phyloP scores from a whole-genome alignment of 2,113 vertebrate species.

The Tonatia bakeri region DNA sequence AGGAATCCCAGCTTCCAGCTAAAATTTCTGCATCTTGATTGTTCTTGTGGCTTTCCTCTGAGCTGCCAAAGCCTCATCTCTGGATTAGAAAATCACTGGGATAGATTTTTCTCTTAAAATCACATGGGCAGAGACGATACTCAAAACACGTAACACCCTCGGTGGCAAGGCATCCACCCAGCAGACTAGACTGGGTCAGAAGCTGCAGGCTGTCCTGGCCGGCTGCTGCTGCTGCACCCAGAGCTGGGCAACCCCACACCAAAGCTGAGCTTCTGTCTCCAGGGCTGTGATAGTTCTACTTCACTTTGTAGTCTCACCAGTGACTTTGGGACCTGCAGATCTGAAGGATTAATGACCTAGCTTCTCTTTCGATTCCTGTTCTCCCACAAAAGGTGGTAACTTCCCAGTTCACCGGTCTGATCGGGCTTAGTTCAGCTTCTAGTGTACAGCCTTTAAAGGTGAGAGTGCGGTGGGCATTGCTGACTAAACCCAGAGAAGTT shows the following conservation, averaged over 20 bases:
- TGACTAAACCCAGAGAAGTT: neutral
- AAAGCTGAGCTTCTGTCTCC: neutral
- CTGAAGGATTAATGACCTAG: neutral
- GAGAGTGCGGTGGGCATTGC: neutral
- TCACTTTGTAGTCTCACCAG: neutral
- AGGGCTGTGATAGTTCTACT: neutral
- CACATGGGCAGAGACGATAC: neutral
- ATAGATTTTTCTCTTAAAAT: neutral
- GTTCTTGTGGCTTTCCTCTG: neutral
- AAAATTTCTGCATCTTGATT: neutral
- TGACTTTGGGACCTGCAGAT: neutral
- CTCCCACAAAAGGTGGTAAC: neutral
- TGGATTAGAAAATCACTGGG: neutral
- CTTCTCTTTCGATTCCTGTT: neutral
- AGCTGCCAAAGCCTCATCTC: neutral
- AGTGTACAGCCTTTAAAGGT: neutral
- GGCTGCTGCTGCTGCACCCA: rapidly evolving
- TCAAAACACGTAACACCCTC: neutral
- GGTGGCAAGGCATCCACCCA: neutral
- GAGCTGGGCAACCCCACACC: no score
- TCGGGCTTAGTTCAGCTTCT: neutral
- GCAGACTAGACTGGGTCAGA: neutral
- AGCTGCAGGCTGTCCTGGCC: no score
- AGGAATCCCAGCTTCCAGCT: neutral
- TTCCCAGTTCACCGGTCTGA: neutral